Conservation (phyloP, 1,140 invertebrate genomes). For the Drosophila ohnishii region DNA sequence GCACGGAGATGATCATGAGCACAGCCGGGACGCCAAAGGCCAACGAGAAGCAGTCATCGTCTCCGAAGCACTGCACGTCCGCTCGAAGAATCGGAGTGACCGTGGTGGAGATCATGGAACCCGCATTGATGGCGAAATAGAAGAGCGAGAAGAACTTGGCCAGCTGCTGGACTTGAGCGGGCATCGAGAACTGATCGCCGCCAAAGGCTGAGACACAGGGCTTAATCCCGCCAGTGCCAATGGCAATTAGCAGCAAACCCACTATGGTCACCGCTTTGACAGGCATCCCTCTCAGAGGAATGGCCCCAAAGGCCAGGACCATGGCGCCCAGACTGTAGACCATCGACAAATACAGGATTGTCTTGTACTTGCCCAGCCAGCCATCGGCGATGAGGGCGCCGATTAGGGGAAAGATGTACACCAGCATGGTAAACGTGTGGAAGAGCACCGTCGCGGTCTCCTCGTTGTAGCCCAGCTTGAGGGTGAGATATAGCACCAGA, state of each 20-base stretch:
- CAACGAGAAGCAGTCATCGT: slow-evolving; percentile 92
- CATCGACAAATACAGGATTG: slow-evolving; percentile 94
- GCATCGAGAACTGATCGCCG: slow-evolving; percentile 93
- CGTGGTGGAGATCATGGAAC: slow-evolving; percentile 94
- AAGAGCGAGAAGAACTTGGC: slow-evolving; percentile 96
- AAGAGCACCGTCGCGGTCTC: slow-evolving; percentile 90
- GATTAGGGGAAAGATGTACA: slow-evolving; percentile 91
- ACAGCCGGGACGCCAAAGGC: slow-evolving; percentile 96
- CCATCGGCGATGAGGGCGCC: slow-evolving; percentile 95
- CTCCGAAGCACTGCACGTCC: slow-evolving; percentile 92
- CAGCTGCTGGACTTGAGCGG: slow-evolving; percentile 90
- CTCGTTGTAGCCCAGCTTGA: slow-evolving; percentile 87
- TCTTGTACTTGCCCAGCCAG: slow-evolving; percentile 91
- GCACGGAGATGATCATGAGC: slow-evolving; percentile 93
- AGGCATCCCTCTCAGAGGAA: slow-evolving; percentile 85
- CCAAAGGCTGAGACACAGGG: slow-evolving; percentile 98
- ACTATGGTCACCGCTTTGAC: slow-evolving; percentile 89
- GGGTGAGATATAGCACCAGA: slow-evolving; percentile 89
- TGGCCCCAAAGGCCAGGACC: slow-evolving; percentile 89
- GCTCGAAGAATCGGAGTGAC: slow-evolving; percentile 94
- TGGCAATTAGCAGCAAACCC: slow-evolving; percentile 91
- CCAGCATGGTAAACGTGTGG: slow-evolving; percentile 91
- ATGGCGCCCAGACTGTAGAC: slow-evolving; percentile 95
- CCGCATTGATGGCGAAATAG: slow-evolving; percentile 97
- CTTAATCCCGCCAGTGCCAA: slow-evolving; percentile 98